Evolutionary conservation across 1,140 invertebrate species (phyloP).

Genomic region (Cyphomyrmex costatus): DNA sequence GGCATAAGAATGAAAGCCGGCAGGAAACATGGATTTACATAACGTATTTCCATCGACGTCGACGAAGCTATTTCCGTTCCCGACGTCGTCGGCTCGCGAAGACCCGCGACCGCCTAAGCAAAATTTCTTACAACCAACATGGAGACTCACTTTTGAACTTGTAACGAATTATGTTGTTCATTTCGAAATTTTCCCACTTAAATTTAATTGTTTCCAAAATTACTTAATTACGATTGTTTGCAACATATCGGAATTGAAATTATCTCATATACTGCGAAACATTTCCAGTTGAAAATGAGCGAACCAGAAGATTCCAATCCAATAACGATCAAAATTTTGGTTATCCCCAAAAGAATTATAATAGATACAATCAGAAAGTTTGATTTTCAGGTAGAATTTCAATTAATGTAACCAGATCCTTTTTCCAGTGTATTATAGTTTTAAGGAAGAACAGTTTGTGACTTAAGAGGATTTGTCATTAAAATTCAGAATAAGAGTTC

Average conservation of each 20-base stretch:
- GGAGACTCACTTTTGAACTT: not conserved
- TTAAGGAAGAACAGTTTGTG: not conserved
- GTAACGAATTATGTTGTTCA: not conserved
- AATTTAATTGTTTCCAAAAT: slow-evolving; percentile 23
- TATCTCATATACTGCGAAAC: not conserved
- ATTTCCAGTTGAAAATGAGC: too few relatives aligned
- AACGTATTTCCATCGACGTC: slow-evolving; percentile 84
- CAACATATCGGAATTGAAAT: not conserved
- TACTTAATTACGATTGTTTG: not conserved
- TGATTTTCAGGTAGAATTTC: too few relatives aligned
- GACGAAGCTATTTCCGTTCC: slow-evolving; percentile 80
- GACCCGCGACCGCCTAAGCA: slow-evolving; percentile 21
- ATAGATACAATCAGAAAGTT: too few relatives aligned
- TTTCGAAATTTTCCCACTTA: slow-evolving; percentile 17
- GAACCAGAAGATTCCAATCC: too few relatives aligned
- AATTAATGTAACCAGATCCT: too few relatives aligned
- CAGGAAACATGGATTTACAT: slow-evolving; percentile 86
- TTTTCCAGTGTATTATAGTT: not conserved
- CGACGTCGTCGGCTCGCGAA: slow-evolving; percentile 35
- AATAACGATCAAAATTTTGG: too few relatives aligned
- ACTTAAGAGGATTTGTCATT: too few relatives aligned
- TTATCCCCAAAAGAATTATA: too few relatives aligned
- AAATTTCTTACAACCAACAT: slow-evolving; percentile 34
- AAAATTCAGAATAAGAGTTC: slow-evolving; percentile 19
- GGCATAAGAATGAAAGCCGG: slow-evolving; percentile 80